Evolutionary conservation across 2,113 vertebrate genomes (phyloP).

Genomic region (Prochilodus magdalenae): DNA sequence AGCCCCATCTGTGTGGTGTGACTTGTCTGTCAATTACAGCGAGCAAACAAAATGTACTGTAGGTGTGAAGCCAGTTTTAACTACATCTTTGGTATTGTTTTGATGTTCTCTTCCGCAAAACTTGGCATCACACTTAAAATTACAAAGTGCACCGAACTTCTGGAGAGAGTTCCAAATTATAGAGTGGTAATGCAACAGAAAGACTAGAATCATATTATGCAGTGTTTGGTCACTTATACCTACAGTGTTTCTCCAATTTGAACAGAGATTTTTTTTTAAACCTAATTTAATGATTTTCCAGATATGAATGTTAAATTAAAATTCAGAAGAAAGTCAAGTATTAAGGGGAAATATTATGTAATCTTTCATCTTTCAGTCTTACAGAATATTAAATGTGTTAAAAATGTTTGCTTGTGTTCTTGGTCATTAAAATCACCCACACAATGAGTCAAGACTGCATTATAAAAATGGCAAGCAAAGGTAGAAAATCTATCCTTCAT

Average conservation of each 20-base stretch:
- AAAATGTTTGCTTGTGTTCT: too few species aligned
- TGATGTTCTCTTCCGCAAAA: not conserved
- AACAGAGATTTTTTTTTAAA: too few species aligned
- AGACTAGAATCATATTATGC: not conserved
- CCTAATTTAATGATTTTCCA: too few species aligned
- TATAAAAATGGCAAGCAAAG: too few species aligned
- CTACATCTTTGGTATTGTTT: not conserved
- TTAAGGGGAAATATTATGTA: too few species aligned
- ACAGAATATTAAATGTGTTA: too few species aligned
- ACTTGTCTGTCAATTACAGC: not conserved
- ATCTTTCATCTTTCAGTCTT: too few species aligned
- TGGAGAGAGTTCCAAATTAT: not conserved
- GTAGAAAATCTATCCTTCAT: too few species aligned
- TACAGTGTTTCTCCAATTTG: not conserved
- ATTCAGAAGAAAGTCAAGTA: too few species aligned
- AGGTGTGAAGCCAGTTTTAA: not conserved
- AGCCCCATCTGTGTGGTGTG: conserved; percentile 40
- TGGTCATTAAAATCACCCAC: too few species aligned
- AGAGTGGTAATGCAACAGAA: not conserved
- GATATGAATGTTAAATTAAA: too few species aligned
- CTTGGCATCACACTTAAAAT: not conserved
- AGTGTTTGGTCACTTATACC: not conserved
- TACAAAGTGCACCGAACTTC: not conserved
- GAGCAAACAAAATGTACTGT: conserved; percentile 2
- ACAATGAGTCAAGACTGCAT: too few species aligned